These are phyloP conservation scores for Panthera tigris DNA, from an alignment of 2,113 vertebrate species.

Conservation along the genomic window DNA sequence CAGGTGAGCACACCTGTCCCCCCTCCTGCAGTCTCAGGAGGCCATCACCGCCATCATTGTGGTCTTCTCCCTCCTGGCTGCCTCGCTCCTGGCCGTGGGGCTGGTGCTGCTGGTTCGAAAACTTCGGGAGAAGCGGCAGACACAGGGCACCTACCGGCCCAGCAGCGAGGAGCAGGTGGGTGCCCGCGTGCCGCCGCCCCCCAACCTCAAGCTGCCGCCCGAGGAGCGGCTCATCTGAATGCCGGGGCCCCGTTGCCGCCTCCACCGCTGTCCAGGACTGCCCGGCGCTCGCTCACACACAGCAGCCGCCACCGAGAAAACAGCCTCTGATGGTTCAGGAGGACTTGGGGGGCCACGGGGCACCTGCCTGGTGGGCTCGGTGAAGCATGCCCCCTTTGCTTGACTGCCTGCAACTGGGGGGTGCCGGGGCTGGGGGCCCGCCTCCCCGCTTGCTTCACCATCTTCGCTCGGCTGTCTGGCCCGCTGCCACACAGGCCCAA, in stretches of 20 bases:
- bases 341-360: constrained; percentile 20
- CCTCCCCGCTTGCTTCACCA: background rate
- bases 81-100: constrained; percentile 80
- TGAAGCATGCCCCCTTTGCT: constrained; percentile 62
- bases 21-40: constrained; percentile 14
- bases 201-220: constrained; percentile 90
- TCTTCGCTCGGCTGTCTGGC: background rate
- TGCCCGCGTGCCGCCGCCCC: constrained; percentile 81
- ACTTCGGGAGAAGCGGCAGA: constrained; percentile 87
- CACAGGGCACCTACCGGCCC: constrained; percentile 90
- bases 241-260: background rate
- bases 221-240: constrained; percentile 92
- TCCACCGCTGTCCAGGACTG: background rate
- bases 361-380: background rate
- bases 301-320: background rate
- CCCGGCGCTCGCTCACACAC: background rate
- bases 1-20: background rate
- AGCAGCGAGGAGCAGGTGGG: constrained; percentile 89
- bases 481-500: background rate
- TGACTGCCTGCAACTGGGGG: constrained; percentile 54
- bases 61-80: constrained; percentile 87
- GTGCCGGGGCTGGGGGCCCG: constrained; percentile 1
- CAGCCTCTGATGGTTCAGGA: constrained; percentile 14
- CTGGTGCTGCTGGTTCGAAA: constrained; percentile 83
- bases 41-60: constrained; percentile 87